Evolutionary conservation across 2,113 vertebrate species (phyloP).

Genomic region (Rutilus rutilus): DNA sequence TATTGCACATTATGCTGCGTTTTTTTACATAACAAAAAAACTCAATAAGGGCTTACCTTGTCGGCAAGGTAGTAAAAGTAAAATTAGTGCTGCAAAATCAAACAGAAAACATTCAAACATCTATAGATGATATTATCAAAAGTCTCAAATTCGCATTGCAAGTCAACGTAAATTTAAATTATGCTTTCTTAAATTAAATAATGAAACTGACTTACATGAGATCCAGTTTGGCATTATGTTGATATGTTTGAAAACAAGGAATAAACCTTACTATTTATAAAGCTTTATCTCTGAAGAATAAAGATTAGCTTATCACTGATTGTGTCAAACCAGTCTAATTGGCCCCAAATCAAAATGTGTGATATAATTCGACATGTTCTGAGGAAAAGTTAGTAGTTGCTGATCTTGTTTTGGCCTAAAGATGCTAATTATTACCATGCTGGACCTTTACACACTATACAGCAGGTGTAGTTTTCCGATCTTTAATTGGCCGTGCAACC

Average conservation of each 20-base stretch:
- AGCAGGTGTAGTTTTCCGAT: no score
- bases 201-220: background rate
- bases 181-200: background rate
- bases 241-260: background rate
- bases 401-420: no score
- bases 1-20: background rate
- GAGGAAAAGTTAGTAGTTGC: no score
- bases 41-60: background rate
- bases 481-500: no score
- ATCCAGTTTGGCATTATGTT: background rate
- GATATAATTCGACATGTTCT: no score
- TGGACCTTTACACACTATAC: no score
- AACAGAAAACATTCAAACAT: background rate
- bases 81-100: background rate
- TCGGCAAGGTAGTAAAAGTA: background rate
- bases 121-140: no score
- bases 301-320: background rate
- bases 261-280: background rate
- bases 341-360: no score
- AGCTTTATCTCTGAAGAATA: background rate
- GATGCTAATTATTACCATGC: no score
- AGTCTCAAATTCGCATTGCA: no score
- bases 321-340: no score
- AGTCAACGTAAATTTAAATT: background rate
- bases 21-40: no score